phyloP scores from a whole-genome alignment of 2,888 invertebrate genomes.

The Euphydryas editha region DNA sequence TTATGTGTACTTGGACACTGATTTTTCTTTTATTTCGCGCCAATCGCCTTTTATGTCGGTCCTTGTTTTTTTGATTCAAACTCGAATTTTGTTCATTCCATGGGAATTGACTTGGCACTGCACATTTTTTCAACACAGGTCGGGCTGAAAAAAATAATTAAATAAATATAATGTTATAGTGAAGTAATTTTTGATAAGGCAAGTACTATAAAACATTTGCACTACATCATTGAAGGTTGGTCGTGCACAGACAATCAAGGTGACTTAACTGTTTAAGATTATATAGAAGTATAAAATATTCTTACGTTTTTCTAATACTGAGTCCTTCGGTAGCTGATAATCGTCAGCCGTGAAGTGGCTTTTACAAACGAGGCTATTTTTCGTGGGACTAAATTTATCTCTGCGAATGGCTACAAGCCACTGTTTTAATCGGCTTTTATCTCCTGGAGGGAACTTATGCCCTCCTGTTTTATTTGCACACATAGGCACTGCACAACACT shows the following conservation, averaged over 20 bases:
- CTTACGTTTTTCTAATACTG: not conserved
- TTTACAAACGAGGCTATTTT: not conserved
- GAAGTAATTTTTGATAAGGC: not conserved
- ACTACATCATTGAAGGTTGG: not conserved
- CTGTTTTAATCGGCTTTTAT: conserved; percentile 13
- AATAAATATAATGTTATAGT: not conserved
- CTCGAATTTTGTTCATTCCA: not conserved
- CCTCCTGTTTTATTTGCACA: conserved; percentile 20
- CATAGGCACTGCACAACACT: conserved; percentile 16
- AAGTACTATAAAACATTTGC: not conserved
- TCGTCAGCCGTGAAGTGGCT: not conserved
- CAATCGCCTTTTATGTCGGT: not conserved
- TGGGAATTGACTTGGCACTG: not conserved
- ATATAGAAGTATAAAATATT: too few relatives aligned
- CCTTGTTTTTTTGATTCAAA: not conserved
- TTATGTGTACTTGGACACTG: not conserved
- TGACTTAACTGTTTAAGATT: not conserved
- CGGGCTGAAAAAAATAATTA: not conserved
- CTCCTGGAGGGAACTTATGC: conserved; percentile 17
- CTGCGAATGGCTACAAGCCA: not conserved
- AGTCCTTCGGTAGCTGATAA: not conserved
- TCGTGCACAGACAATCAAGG: not conserved
- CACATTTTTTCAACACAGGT: not conserved
- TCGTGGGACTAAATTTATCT: not conserved
- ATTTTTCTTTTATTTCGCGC: not conserved